A percentile compares a stretch with the other conserved stretches of the same genome.
Evolutionary conservation across 2,797 vertebrate species (phyloP).

Genomic region (Lycodopsis pacificus): DNA sequence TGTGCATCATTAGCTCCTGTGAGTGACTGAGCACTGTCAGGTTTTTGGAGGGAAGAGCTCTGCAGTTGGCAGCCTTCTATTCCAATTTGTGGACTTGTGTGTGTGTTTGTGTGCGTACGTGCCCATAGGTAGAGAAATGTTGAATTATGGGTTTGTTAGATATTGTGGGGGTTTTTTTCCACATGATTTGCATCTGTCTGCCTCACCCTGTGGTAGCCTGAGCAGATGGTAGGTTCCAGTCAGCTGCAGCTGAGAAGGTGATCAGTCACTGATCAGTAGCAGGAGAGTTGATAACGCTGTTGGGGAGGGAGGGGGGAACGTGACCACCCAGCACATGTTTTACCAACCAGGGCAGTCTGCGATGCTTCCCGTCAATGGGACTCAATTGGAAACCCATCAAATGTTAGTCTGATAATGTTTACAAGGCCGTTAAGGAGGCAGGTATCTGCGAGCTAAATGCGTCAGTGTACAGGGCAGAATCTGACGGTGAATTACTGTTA

Average conservation of each 20-base stretch:
- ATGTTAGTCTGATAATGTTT: background rate
- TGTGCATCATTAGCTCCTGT: conserved; percentile 11
- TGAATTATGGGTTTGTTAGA: background rate
- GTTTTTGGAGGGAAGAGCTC: background rate
- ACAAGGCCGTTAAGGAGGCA: background rate
- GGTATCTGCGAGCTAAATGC: background rate
- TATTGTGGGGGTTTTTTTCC: background rate
- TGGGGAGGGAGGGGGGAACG: too few species aligned
- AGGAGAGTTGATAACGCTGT: background rate
- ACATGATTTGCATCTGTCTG: background rate
- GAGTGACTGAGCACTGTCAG: background rate
- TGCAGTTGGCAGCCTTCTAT: background rate
- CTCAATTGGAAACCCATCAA: background rate
- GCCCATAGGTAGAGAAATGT: too few species aligned
- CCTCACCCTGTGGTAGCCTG: background rate
- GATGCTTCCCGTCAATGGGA: accelerated
- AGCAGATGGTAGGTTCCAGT: conserved; percentile 1
- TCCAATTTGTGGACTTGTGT: background rate
- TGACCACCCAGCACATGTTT: background rate
- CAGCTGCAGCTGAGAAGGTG: background rate
- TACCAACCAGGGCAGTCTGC: background rate
- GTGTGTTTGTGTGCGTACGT: background rate
- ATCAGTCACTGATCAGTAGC: background rate
- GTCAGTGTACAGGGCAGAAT: background rate
- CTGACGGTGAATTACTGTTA: background rate